Evolutionary conservation across 1,140 invertebrate genomes (phyloP).

Genomic region (Samia ricini): DNA sequence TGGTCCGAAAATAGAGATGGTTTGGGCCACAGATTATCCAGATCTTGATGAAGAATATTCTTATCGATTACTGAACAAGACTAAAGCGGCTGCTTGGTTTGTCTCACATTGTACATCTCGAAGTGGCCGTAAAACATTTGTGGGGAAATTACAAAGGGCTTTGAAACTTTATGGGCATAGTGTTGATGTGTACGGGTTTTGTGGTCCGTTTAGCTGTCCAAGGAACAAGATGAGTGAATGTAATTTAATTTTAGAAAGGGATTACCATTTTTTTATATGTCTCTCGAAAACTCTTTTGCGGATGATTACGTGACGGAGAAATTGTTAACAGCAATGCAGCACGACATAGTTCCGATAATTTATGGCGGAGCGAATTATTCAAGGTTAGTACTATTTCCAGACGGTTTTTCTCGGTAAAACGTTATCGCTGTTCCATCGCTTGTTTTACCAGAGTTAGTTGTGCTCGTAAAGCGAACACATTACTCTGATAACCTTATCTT

Average conservation of each 20-base stretch:
- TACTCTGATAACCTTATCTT: neutral
- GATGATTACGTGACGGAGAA: slow-evolving; percentile 84
- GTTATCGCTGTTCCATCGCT: no score
- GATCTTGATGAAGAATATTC: slow-evolving; percentile 30
- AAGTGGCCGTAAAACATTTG: slow-evolving; percentile 79
- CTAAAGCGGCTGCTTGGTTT: slow-evolving; percentile 80
- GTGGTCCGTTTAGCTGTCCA: slow-evolving; percentile 71
- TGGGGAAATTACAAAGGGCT: slow-evolving; percentile 77
- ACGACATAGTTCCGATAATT: slow-evolving; percentile 76
- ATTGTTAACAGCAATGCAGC: slow-evolving; percentile 74
- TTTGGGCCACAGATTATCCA: slow-evolving; percentile 39
- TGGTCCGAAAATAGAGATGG: slow-evolving; percentile 54
- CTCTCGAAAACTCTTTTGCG: slow-evolving; percentile 83
- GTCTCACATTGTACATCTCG: slow-evolving; percentile 81
- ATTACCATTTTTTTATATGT: slow-evolving; percentile 84
- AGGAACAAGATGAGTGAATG: slow-evolving; percentile 47
- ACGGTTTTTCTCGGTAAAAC: no score
- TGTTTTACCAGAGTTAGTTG: no score
- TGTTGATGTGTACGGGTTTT: slow-evolving; percentile 85
- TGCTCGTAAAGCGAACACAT: neutral
- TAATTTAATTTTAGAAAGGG: slow-evolving; percentile 59
- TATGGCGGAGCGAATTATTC: slow-evolving; percentile 70
- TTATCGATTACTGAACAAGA: slow-evolving; percentile 51
- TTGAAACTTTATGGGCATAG: slow-evolving; percentile 57
- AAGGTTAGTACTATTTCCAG: slow-evolving; percentile 29